A percentile compares a stretch with the other conserved stretches of the same genome.
These are phyloP conservation scores for Acrocephalus kingi DNA, from an alignment of 2,113 vertebrate genomes.

Conservation along the genomic window DNA sequence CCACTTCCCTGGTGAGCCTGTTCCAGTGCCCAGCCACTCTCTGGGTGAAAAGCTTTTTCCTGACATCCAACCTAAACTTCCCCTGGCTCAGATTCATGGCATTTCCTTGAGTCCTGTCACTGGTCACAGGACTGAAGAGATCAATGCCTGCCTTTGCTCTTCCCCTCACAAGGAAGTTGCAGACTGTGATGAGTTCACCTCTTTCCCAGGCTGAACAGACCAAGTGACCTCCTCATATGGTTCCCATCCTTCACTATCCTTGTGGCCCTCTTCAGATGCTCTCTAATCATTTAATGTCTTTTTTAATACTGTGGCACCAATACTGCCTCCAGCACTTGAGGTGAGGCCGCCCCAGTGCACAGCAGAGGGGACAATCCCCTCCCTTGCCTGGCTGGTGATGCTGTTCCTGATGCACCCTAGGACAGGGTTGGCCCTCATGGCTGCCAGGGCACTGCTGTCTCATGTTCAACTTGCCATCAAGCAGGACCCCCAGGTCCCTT, in stretches of 20 bases:
- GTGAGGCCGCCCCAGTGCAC: rapidly evolving
- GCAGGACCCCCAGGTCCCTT: neutral
- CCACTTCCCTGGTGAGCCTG: neutral
- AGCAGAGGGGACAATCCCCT: neutral
- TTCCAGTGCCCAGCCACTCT: neutral
- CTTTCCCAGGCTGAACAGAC: neutral
- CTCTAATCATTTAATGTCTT: neutral
- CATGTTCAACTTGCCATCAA: no score
- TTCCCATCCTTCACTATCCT: neutral
- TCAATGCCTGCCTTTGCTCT: neutral
- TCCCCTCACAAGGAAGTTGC: neutral
- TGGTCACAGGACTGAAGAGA: neutral
- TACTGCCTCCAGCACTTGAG: rapidly evolving
- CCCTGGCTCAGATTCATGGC: neutral
- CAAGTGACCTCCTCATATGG: neutral
- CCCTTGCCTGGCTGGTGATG: rapidly evolving
- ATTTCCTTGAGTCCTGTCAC: neutral
- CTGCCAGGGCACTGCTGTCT: neutral
- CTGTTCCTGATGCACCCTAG: neutral
- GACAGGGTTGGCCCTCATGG: rapidly evolving
- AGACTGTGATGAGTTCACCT: neutral
- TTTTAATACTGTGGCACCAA: neutral
- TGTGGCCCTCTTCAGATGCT: neutral
- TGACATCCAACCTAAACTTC: neutral
- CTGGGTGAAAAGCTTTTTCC: neutral